Conservation (phyloP, 2,797 vertebrate species). For the Phrynocephalus forsythii region DNA sequence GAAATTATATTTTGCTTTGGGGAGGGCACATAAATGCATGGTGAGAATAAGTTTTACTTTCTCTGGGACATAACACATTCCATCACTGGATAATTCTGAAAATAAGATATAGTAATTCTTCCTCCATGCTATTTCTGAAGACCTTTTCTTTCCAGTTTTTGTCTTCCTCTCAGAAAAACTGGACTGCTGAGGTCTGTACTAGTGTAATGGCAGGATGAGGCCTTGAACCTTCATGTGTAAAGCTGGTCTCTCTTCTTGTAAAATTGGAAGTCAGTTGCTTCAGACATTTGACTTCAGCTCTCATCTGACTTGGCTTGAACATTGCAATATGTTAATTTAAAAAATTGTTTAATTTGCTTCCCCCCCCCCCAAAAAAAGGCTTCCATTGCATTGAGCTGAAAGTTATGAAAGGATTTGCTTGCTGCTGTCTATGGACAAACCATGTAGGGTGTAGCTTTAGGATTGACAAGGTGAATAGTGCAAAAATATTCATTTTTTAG, state of each 20-base stretch:
- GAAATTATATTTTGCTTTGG: neutral
- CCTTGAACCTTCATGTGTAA: neutral
- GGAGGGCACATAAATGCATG: neutral
- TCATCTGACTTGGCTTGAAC: neutral
- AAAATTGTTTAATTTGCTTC: neutral
- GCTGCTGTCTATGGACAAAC: neutral
- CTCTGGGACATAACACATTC: neutral
- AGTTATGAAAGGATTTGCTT: slow-evolving; percentile 9
- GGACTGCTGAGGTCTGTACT: neutral
- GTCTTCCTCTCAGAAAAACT: neutral
- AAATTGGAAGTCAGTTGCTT: neutral
- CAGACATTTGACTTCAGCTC: neutral
- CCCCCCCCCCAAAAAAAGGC: neutral
- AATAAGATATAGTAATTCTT: neutral
- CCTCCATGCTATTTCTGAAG: neutral
- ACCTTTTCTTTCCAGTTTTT: neutral
- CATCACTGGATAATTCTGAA: neutral
- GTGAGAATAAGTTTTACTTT: no score
- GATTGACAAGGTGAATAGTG: neutral
- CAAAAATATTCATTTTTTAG: neutral
- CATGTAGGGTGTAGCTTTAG: neutral
- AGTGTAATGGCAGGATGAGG: neutral
- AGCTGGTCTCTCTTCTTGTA: neutral
- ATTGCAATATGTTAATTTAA: neutral
- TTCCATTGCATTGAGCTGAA: neutral